Evolutionary conservation across 2,797 vertebrate species (phyloP).

Genomic region (Oceanodroma leucorhoa): DNA sequence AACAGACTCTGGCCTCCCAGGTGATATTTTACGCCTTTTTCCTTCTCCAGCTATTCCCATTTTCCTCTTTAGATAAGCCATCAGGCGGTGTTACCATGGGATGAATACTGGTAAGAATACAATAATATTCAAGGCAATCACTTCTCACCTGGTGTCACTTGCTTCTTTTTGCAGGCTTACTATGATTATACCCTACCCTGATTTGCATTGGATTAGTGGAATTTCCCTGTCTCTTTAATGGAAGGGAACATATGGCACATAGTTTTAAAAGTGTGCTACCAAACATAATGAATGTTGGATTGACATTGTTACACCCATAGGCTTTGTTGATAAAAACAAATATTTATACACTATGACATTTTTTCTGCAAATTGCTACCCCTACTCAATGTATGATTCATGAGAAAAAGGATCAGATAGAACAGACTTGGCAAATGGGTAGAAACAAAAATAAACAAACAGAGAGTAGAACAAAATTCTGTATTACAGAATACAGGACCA

Average conservation of each 20-base stretch:
- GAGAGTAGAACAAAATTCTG: neutral
- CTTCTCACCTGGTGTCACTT: neutral
- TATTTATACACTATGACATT: slow-evolving; percentile 45
- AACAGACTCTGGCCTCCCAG: neutral
- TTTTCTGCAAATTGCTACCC: slow-evolving; percentile 35
- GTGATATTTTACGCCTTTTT: neutral
- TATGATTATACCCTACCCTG: neutral
- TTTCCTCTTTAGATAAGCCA: neutral
- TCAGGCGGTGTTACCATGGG: neutral
- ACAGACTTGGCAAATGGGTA: slow-evolving; percentile 15
- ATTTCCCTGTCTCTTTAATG: slow-evolving; percentile 27
- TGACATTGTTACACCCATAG: slow-evolving; percentile 49
- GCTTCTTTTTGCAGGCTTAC: neutral
- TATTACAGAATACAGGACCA: neutral
- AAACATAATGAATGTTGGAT: slow-evolving; percentile 24
- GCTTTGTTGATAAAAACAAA: slow-evolving; percentile 59
- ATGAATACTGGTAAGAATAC: neutral
- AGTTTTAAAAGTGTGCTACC: slow-evolving; percentile 18
- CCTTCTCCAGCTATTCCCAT: neutral
- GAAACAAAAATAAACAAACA: slow-evolving; percentile 18
- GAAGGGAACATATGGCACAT: slow-evolving; percentile 35
- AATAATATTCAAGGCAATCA: neutral
- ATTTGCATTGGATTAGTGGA: slow-evolving; percentile 27
- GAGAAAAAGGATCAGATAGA: slow-evolving; percentile 26
- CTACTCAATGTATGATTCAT: slow-evolving; percentile 42